A percentile compares a stretch with the other conserved stretches of the same genome.
Evolutionary conservation across 23 tunicate species (phyloP).

Genomic region (Botrylloides violaceus): DNA sequence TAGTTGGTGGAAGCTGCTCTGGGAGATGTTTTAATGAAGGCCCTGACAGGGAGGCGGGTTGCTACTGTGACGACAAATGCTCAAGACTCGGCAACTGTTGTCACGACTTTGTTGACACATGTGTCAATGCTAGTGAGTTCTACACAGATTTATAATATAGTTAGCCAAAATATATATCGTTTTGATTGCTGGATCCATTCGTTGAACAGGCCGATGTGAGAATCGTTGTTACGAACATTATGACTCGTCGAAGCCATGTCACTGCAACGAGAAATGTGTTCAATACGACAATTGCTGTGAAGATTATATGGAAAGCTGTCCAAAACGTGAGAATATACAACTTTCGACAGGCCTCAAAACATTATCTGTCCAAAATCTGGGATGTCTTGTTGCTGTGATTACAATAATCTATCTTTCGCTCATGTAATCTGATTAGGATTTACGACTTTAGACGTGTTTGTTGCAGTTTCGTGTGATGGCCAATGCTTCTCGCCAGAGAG

Average conservation of each 20-base stretch:
- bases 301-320: constrained; percentile 25
- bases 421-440: too few relatives aligned
- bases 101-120: constrained; percentile 26
- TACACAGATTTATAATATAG: too few relatives aligned
- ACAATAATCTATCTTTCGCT: too few relatives aligned
- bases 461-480: constrained; percentile 1
- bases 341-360: too few relatives aligned
- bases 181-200: too few relatives aligned
- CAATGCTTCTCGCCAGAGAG: constrained; percentile 1
- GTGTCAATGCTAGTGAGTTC: not conserved
- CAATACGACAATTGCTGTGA: constrained; percentile 47
- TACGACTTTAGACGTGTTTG: too few relatives aligned
- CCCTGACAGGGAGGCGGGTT: not conserved
- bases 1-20: constrained; percentile 6
- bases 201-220: constrained; percentile 19
- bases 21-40: constrained; percentile 20
- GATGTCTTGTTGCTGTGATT: too few relatives aligned
- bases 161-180: too few relatives aligned
- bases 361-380: too few relatives aligned
- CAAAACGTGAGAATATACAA: not conserved
- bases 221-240: constrained; percentile 30
- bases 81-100: constrained; percentile 56
- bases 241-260: constrained; percentile 31
- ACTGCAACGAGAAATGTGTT: constrained; percentile 31
- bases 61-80: constrained; percentile 44